These are phyloP conservation scores for Selenia dentaria DNA, from an alignment of 2,888 invertebrate species.

Conservation along the genomic window DNA sequence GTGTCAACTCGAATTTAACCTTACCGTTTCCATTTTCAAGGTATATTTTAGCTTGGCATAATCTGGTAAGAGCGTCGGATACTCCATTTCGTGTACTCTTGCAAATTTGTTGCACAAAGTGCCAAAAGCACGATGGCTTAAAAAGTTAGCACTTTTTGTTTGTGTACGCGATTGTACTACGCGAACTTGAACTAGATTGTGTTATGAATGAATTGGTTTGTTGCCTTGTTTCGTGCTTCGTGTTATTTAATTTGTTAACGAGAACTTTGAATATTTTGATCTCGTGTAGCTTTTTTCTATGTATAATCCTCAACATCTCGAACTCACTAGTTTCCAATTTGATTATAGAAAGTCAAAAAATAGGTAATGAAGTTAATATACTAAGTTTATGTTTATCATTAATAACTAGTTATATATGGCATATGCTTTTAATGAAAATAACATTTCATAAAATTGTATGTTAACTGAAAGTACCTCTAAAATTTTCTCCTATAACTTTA, in stretches of 20 bases:
- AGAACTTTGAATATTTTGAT: too few species aligned
- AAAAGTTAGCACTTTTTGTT: slow-evolving; percentile 37
- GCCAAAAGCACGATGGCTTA: slow-evolving; percentile 45
- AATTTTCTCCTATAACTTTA: too few species aligned
- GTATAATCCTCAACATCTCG: too few species aligned
- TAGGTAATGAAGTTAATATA: too few species aligned
- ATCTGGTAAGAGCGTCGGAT: neutral
- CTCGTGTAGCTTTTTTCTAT: too few species aligned
- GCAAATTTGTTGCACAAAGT: slow-evolving; percentile 58
- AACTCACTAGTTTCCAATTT: too few species aligned
- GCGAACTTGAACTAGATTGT: slow-evolving; percentile 75
- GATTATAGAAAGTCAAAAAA: too few species aligned
- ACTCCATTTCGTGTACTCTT: slow-evolving; percentile 31
- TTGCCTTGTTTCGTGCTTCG: slow-evolving; percentile 29
- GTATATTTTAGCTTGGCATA: slow-evolving; percentile 15
- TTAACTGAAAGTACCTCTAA: too few species aligned
- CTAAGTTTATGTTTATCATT: too few species aligned
- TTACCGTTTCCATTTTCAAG: neutral
- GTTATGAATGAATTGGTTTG: slow-evolving; percentile 61
- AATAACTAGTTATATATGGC: too few species aligned
- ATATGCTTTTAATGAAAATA: too few species aligned
- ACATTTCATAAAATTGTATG: too few species aligned
- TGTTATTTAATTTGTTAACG: slow-evolving; percentile 2
- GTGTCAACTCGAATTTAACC: slow-evolving; percentile 15
- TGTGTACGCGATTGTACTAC: slow-evolving; percentile 57